phyloP scores from a whole-genome alignment of 2,113 vertebrate species.

The Pteruthius melanotis region DNA sequence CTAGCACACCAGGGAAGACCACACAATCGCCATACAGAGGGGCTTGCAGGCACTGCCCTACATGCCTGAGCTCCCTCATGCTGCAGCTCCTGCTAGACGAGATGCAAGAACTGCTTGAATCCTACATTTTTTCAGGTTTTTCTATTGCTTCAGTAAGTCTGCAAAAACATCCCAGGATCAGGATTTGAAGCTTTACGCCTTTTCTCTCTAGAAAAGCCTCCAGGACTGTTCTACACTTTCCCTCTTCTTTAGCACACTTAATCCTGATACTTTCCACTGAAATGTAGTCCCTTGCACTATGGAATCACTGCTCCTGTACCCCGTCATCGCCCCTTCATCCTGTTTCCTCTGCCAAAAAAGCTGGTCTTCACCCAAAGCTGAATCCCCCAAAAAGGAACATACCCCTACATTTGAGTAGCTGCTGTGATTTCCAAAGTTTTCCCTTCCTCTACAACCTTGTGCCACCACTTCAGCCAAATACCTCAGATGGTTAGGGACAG shows the following conservation, averaged over 20 bases:
- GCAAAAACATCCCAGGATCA: neutral
- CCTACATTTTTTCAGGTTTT: neutral
- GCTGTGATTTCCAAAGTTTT: neutral
- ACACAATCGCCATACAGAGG: fast-evolving
- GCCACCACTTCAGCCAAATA: neutral
- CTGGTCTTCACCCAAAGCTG: neutral
- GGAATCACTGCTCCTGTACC: neutral
- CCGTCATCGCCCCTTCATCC: fast-evolving
- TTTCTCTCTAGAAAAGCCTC: neutral
- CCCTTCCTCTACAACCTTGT: fast-evolving
- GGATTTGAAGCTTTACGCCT: neutral
- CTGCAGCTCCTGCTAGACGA: neutral
- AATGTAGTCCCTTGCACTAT: fast-evolving
- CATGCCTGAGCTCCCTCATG: neutral
- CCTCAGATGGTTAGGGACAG: neutral
- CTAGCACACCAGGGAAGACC: neutral
- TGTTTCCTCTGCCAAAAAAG: neutral
- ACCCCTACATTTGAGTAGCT: fast-evolving
- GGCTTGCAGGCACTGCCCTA: neutral
- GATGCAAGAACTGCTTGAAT: neutral
- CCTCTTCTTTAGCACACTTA: neutral
- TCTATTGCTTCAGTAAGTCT: neutral
- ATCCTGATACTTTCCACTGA: neutral
- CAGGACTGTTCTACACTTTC: neutral
- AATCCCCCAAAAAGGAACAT: neutral